Percentiles rank a stretch among this genome's conserved stretches.
These are phyloP conservation scores for Amiota communis DNA, from an alignment of 2,888 invertebrate genomes.

Conservation along the genomic window DNA sequence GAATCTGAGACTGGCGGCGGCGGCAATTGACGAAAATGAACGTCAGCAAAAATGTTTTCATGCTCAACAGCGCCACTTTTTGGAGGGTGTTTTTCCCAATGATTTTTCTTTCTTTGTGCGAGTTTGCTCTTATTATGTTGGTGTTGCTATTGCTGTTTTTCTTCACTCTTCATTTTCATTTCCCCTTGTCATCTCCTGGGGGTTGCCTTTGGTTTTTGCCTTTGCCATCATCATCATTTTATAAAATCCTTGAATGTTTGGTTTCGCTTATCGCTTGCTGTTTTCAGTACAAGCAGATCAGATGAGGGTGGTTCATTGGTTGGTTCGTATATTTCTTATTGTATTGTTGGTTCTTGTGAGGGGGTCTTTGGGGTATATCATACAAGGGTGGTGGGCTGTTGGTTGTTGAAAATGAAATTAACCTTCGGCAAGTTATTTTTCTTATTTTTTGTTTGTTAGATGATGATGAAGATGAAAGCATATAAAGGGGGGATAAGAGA, in stretches of 20 bases:
- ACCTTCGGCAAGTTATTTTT: slow-evolving; percentile 57
- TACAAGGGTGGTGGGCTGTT: not conserved
- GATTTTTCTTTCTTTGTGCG: slow-evolving; percentile 3
- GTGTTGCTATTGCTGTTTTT: not conserved
- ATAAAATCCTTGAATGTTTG: slow-evolving; percentile 60
- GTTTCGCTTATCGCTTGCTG: slow-evolving; percentile 58
- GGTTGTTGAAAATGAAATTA: slow-evolving; percentile 60
- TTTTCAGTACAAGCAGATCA: slow-evolving; percentile 28
- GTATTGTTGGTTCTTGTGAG: slow-evolving; percentile 13
- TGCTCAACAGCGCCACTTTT: slow-evolving; percentile 24
- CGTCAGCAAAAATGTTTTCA: slow-evolving; percentile 64
- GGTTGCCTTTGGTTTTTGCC: slow-evolving; percentile 6
- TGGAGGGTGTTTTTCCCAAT: not conserved
- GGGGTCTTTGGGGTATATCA: slow-evolving; percentile 33
- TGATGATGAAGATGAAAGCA: too few relatives aligned
- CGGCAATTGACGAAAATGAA: not conserved
- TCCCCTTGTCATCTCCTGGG: not conserved
- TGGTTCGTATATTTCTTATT: slow-evolving; percentile 38
- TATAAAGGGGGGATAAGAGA: too few relatives aligned
- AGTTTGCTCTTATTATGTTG: slow-evolving; percentile 1
- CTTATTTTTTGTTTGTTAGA: too few relatives aligned
- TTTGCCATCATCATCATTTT: slow-evolving; percentile 30
- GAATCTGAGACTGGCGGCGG: not conserved
- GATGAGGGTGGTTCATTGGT: slow-evolving; percentile 49
- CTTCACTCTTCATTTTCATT: not conserved